Percentiles rank a stretch among this genome's conserved stretches.
Evolutionary conservation across 1,140 invertebrate species (phyloP).

Genomic region (Drosophila suzukii): DNA sequence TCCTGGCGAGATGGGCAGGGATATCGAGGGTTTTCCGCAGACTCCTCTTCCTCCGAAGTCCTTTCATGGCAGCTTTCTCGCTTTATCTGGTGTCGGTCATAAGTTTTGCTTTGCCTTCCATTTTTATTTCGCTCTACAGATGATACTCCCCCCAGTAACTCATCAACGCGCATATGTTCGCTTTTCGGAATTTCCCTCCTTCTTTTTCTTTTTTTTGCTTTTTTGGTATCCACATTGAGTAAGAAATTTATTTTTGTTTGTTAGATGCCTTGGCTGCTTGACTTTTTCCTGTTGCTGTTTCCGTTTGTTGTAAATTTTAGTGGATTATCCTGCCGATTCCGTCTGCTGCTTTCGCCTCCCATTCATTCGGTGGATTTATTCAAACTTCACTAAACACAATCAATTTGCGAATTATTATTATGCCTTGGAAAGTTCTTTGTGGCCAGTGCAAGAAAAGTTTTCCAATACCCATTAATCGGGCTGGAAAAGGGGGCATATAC

Average conservation of each 20-base stretch:
- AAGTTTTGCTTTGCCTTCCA: slow-evolving; percentile 82
- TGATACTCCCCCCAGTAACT: slow-evolving; percentile 60
- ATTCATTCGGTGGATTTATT: slow-evolving; percentile 71
- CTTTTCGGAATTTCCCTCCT: slow-evolving; percentile 15
- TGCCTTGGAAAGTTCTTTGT: slow-evolving; percentile 42
- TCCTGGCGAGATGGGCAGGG: neutral
- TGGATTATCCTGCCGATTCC: slow-evolving; percentile 75
- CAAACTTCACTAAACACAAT: slow-evolving; percentile 83
- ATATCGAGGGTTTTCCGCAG: neutral
- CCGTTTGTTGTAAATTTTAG: slow-evolving; percentile 83
- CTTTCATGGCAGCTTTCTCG: slow-evolving; percentile 65
- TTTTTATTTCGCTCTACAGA: slow-evolving; percentile 76
- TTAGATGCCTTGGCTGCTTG: slow-evolving; percentile 62
- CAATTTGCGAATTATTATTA: slow-evolving; percentile 83
- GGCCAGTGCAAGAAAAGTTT: slow-evolving; percentile 33
- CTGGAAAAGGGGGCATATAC: neutral
- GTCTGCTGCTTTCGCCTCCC: slow-evolving; percentile 34
- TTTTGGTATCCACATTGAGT: slow-evolving; percentile 21
- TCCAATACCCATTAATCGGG: neutral
- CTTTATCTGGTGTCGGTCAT: slow-evolving; percentile 81
- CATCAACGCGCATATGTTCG: slow-evolving; percentile 80
- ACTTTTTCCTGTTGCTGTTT: slow-evolving; percentile 82
- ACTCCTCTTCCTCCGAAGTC: neutral
- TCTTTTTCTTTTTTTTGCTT: slow-evolving; percentile 5
- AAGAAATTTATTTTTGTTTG: slow-evolving; percentile 82